phyloP scores from a whole-genome alignment of 2,113 vertebrate species.

The Morone saxatilis region DNA sequence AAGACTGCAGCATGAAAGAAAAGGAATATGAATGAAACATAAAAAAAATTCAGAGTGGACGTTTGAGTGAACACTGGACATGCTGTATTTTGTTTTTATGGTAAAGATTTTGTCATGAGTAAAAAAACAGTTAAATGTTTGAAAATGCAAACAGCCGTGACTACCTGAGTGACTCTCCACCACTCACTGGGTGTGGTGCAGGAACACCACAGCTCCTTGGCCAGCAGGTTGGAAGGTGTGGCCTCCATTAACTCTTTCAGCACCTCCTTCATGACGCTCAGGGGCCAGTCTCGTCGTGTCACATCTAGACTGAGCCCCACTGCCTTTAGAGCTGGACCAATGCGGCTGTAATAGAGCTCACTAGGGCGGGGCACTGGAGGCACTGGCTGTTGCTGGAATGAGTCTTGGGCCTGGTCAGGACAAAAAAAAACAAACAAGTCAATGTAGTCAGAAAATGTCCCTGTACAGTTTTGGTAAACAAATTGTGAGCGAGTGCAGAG shows the following conservation, averaged over 20 bases:
- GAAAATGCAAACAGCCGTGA: not conserved
- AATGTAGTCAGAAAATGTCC: not conserved
- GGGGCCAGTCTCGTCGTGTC: conserved; percentile 96
- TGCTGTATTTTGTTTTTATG: too few relatives aligned
- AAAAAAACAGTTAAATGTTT: too few relatives aligned
- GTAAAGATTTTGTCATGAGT: not conserved
- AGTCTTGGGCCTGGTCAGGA: conserved; percentile 89
- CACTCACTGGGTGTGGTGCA: conserved; percentile 97
- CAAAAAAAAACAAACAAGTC: not conserved
- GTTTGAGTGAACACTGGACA: not conserved
- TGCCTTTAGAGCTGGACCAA: conserved; percentile 94
- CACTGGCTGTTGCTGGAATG: conserved; percentile 92
- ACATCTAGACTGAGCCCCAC: conserved; percentile 95
- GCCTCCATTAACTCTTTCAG: conserved; percentile 96
- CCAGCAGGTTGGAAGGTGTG: conserved; percentile 95
- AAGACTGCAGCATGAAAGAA: conserved; percentile 85
- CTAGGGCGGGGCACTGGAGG: conserved; percentile 96
- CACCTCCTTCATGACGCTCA: conserved; percentile 96
- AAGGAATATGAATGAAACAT: not conserved
- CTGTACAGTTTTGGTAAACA: not conserved
- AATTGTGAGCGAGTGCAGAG: not conserved
- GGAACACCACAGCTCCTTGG: conserved; percentile 98
- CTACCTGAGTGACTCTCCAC: conserved; percentile 98
- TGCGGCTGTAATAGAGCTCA: conserved; percentile 98
- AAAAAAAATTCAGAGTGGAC: not conserved